phyloP scores from a whole-genome alignment of 2,888 invertebrate genomes.

The Oxycera nigricornis region DNA sequence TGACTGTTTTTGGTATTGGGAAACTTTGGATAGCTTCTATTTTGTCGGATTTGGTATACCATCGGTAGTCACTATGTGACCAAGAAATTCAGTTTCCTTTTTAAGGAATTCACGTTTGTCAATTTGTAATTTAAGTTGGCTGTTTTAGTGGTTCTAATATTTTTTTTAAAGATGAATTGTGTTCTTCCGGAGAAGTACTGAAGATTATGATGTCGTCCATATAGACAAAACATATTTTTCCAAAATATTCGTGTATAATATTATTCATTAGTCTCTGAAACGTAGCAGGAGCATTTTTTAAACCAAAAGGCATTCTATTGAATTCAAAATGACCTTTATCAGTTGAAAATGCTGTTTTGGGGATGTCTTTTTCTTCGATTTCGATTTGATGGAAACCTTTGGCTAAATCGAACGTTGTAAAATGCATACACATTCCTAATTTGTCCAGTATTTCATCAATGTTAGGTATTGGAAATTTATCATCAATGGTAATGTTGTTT shows the following conservation, averaged over 20 bases:
- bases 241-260: slow-evolving; percentile 49
- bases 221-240: slow-evolving; percentile 46
- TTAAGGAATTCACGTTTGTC: background rate
- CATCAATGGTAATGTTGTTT: slow-evolving; percentile 25
- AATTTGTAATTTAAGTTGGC: slow-evolving; percentile 1
- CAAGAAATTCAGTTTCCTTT: background rate
- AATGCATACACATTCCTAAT: slow-evolving; percentile 41
- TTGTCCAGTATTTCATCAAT: slow-evolving; percentile 45
- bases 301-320: background rate
- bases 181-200: slow-evolving; percentile 4
- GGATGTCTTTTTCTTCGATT: slow-evolving; percentile 39
- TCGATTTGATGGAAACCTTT: slow-evolving; percentile 47
- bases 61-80: background rate
- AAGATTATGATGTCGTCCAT: slow-evolving; percentile 29
- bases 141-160: background rate
- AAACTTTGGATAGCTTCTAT: background rate
- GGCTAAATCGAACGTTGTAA: slow-evolving; percentile 42
- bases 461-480: slow-evolving; percentile 45
- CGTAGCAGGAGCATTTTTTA: slow-evolving; percentile 56
- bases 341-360: slow-evolving; percentile 46
- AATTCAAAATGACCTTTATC: slow-evolving; percentile 39
- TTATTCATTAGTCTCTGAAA: slow-evolving; percentile 23
- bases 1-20: background rate
- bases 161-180: background rate
- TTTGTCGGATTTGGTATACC: background rate